Base-by-base conservation (phyloP, 1,140 invertebrate species). In the Probaryconus sp. region DNA sequence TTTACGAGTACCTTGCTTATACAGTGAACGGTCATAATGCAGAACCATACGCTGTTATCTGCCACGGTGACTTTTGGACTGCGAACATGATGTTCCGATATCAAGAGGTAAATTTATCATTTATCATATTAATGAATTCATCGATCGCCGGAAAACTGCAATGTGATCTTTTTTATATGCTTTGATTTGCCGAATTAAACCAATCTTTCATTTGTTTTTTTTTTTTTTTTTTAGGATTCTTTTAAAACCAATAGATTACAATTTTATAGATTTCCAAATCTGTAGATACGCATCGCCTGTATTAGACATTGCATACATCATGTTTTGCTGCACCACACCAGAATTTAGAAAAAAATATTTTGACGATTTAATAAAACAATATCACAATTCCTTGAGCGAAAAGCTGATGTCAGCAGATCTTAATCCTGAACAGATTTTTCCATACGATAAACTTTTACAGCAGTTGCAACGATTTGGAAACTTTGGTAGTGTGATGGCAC, bases 261-360 rank as follows among this genome's bases (percentile, higher is more conserved):
- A 83, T 6, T 81, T 89, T 2, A 28, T 91, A 21, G 90, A 91
- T 60, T 90, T 88, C 71, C 90, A 91, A 83, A 81, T 89, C 4
- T 69, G 82, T 14, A 86, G 88, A 30, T 81, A 82, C n/a, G 79
- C 85, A 7, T 89, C 89, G 18, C 85, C 89, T 1, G 78, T 85
- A 0, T 60, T 85, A 0, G 91, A 92, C 74, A 65, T 92, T 2
- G 37, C 86, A 16, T 90, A 90, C 63, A 88, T 90, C 61, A 75
- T 91, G 2, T 89, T 88, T 73, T 85, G 83, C 2, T 88, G 89
- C 9, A 86, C 89, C 0, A 84, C 88, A 26, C 76, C 83, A 10
- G 73, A 85, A 9, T 83, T 89, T 13, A 79, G 89, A 1, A 65
- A 69, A 2, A 24, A 86, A 20, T 61, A 89, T 60, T 89, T 80